phyloP scores from a whole-genome alignment of 2,797 vertebrate species.

The Siniperca undulata region DNA sequence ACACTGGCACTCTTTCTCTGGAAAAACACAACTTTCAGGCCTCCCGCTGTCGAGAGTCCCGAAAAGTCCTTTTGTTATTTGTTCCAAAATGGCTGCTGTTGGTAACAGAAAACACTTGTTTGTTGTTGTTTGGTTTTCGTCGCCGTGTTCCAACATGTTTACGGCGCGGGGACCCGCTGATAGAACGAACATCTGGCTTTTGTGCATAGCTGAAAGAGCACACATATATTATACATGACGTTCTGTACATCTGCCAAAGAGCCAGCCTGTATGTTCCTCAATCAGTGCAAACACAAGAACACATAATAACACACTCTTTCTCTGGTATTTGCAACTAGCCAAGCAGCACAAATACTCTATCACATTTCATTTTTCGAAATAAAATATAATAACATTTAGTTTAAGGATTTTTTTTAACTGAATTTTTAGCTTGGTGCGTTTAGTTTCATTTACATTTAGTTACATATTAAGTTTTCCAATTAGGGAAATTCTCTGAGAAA shows the following conservation, averaged over 20 bases:
- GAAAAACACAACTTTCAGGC: slow-evolving; percentile 56
- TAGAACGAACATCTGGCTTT: slow-evolving; percentile 87
- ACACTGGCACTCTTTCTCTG: slow-evolving; percentile 39
- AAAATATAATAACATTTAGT: slow-evolving; percentile 3
- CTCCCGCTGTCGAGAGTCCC: slow-evolving; percentile 54
- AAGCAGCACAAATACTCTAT: slow-evolving; percentile 23
- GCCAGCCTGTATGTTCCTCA: slow-evolving; percentile 72
- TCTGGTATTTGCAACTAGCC: slow-evolving; percentile 25
- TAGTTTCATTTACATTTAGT: slow-evolving; percentile 43
- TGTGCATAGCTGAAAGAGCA: slow-evolving; percentile 84
- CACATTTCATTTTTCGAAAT: slow-evolving; percentile 15
- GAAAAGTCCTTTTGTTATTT: slow-evolving; percentile 71
- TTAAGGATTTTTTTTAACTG: not conserved
- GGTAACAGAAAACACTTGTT: slow-evolving; percentile 81
- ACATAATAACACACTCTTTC: slow-evolving; percentile 41
- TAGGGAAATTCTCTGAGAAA: slow-evolving; percentile 57
- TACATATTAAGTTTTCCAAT: slow-evolving; percentile 74
- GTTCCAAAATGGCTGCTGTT: slow-evolving; percentile 80
- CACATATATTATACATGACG: slow-evolving; percentile 87
- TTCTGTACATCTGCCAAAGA: slow-evolving; percentile 85
- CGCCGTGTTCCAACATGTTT: slow-evolving; percentile 78
- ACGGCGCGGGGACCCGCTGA: slow-evolving; percentile 70
- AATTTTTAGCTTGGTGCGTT: slow-evolving; percentile 18
- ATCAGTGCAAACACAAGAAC: slow-evolving; percentile 71
- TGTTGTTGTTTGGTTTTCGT: slow-evolving; percentile 81